phyloP scores from a whole-genome alignment of 2,888 invertebrate genomes.

The Epsilonema sp. region DNA sequence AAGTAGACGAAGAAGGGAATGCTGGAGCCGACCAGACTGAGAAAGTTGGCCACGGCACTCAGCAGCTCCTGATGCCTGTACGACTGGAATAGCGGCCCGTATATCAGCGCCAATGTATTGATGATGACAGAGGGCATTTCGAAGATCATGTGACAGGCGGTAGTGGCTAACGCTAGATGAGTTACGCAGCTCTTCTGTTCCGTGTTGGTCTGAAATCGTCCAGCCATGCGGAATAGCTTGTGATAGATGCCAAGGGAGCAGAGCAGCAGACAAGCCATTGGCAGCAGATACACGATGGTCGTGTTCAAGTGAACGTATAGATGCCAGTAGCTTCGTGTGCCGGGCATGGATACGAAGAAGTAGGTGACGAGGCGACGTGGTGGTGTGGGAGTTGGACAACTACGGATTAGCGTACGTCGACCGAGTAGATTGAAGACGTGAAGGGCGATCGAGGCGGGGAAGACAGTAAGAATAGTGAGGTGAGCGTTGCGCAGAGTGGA shows the following conservation, averaged over 20 bases:
- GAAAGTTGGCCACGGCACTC: conserved; percentile 3
- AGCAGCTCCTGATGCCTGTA: neutral
- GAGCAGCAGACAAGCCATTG: neutral
- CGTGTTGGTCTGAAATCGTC: neutral
- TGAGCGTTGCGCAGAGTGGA: conserved; percentile 5
- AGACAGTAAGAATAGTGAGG: conserved; percentile 1
- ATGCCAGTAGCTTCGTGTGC: no score
- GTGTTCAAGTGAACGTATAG: neutral
- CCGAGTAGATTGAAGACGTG: conserved; percentile 6
- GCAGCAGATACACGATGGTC: neutral
- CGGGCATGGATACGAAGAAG: no score
- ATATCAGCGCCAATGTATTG: neutral
- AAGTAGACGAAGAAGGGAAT: conserved; percentile 9
- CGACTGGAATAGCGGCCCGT: neutral
- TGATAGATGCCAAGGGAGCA: neutral
- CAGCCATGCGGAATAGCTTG: neutral
- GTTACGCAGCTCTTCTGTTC: neutral
- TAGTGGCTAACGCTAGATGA: neutral
- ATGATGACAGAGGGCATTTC: neutral
- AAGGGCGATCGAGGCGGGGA: conserved; percentile 2
- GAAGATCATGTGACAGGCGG: neutral
- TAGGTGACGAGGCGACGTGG: no score
- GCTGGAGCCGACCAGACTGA: conserved; percentile 3
- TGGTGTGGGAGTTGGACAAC: no score
- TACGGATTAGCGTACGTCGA: no score